Evolutionary conservation across 1,140 invertebrate genomes (phyloP).

Genomic region (Drosophila ironensis): DNA sequence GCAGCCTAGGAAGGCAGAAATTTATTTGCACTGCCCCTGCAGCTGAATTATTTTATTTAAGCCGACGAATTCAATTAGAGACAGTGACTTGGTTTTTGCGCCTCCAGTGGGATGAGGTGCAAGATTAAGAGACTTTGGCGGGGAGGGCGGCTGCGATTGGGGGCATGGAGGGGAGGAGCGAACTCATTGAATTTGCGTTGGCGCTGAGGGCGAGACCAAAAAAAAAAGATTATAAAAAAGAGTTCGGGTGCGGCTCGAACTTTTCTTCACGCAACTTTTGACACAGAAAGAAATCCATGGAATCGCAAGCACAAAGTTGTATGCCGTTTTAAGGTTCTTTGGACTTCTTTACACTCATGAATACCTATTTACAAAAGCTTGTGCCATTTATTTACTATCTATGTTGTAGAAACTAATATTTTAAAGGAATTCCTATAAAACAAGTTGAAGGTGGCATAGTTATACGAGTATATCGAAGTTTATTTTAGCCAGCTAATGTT

Average conservation of each 20-base stretch:
- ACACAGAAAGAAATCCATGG: neutral
- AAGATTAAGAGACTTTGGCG: neutral
- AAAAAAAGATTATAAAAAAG: neutral
- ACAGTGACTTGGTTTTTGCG: slow-evolving; percentile 81
- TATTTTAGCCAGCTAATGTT: too few relatives aligned
- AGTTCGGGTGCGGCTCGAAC: slow-evolving; percentile 54
- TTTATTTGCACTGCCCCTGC: slow-evolving; percentile 76
- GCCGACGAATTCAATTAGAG: slow-evolving; percentile 82
- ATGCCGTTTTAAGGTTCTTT: too few relatives aligned
- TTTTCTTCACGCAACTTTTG: slow-evolving; percentile 54
- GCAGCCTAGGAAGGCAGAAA: slow-evolving; percentile 55
- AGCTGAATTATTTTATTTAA: slow-evolving; percentile 82
- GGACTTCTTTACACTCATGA: too few relatives aligned
- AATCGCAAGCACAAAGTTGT: too few relatives aligned
- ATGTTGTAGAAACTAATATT: too few relatives aligned
- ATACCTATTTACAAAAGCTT: too few relatives aligned
- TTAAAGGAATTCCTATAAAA: too few relatives aligned
- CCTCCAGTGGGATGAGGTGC: slow-evolving; percentile 37
- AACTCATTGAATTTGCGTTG: slow-evolving; percentile 68
- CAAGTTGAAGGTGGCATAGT: too few relatives aligned
- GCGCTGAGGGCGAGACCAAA: slow-evolving; percentile 70
- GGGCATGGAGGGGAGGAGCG: neutral
- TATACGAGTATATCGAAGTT: too few relatives aligned
- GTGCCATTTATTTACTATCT: too few relatives aligned
- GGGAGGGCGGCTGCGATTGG: neutral